phyloP scores from a whole-genome alignment of 2,113 vertebrate genomes.

The Phyllostomus hastatus region DNA sequence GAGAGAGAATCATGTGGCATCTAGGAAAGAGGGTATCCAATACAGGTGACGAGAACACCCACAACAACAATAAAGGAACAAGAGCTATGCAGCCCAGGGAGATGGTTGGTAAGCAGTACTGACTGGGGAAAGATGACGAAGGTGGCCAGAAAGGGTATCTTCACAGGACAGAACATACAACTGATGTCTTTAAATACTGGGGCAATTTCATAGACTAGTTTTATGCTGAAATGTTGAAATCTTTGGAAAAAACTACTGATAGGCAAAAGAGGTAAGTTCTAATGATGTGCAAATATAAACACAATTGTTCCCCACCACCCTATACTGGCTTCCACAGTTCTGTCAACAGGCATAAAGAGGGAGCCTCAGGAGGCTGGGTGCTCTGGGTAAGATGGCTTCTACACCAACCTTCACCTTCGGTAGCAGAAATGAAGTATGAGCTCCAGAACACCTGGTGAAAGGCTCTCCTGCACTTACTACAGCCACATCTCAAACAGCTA shows the following conservation, averaged over 20 bases:
- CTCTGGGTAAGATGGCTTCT: background rate
- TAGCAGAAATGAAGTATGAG: background rate
- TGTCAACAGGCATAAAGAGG: background rate
- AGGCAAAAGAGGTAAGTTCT: background rate
- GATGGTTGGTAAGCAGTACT: background rate
- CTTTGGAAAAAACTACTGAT: background rate
- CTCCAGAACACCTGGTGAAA: background rate
- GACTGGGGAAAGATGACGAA: background rate
- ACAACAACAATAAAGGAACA: background rate
- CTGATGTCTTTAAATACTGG: background rate
- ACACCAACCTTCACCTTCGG: background rate
- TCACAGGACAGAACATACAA: background rate
- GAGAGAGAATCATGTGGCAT: background rate
- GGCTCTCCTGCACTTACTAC: background rate
- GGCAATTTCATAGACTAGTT: background rate
- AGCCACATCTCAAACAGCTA: background rate
- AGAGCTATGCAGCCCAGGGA: background rate
- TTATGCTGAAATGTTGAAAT: background rate
- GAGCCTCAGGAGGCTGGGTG: background rate
- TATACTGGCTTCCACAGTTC: background rate
- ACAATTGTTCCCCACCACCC: accelerated
- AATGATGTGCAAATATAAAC: background rate
- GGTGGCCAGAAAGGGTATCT: background rate
- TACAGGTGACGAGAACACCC: background rate
- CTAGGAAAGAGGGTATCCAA: background rate